These are phyloP conservation scores for Philotrypesis tridentata DNA, from an alignment of 1,140 invertebrate species.

Conservation along the genomic window DNA sequence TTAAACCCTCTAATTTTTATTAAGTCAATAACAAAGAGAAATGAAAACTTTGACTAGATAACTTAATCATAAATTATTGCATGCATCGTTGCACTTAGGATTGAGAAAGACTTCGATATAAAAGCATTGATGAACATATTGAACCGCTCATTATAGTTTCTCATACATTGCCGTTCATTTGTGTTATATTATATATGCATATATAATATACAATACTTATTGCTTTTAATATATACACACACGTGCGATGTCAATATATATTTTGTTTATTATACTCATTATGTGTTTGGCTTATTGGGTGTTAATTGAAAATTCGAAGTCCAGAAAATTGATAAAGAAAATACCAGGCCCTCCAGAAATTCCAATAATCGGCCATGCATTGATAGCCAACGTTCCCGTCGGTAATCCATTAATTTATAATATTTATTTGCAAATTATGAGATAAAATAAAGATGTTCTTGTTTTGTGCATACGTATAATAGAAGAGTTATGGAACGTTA, in stretches of 20 bases:
- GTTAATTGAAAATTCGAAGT: not conserved
- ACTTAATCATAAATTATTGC: too few species aligned
- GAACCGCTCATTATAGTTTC: too few species aligned
- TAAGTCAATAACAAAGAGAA: too few species aligned
- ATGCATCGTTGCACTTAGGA: too few species aligned
- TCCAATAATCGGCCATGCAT: not conserved
- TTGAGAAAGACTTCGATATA: too few species aligned
- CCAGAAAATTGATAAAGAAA: not conserved
- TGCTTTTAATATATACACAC: too few species aligned
- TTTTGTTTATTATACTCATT: not conserved
- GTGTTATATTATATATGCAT: too few species aligned
- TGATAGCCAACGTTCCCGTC: constrained; percentile 15
- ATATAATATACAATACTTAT: too few species aligned
- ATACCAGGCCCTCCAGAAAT: not conserved
- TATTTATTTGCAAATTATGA: not conserved
- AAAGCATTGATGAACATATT: too few species aligned
- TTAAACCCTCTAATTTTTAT: too few species aligned
- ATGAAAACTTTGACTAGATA: too few species aligned
- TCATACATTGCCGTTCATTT: too few species aligned
- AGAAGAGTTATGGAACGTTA: constrained; percentile 12
- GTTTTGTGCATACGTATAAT: not conserved
- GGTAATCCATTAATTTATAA: not conserved
- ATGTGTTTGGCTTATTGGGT: not conserved
- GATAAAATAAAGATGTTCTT: not conserved
- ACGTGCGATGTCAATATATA: not conserved